phyloP scores from a whole-genome alignment of 2,888 invertebrate species.

The Drepana falcataria region DNA sequence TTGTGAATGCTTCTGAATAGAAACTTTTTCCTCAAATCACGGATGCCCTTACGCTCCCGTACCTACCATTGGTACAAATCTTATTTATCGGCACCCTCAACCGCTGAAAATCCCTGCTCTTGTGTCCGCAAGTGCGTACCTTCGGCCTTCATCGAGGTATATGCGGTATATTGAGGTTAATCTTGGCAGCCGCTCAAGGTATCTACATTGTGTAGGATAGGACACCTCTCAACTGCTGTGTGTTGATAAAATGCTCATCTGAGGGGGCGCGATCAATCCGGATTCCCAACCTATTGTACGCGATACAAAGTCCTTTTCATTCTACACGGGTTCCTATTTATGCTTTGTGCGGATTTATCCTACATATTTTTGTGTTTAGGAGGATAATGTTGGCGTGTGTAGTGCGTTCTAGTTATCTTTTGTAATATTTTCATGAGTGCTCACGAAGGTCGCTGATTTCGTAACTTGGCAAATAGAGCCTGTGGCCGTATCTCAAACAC shows the following conservation, averaged over 20 bases:
- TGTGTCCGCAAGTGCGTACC: background rate
- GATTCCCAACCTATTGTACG: constrained; percentile 31
- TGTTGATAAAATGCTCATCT: constrained; percentile 46
- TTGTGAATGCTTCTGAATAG: background rate
- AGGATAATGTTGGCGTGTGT: constrained; percentile 5
- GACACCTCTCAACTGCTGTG: constrained; percentile 39
- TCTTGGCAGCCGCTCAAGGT: constrained; percentile 30
- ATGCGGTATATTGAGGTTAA: constrained; percentile 27
- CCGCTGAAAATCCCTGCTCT: background rate
- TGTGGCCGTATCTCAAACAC: no score
- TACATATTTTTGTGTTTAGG: constrained; percentile 15
- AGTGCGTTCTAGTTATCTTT: background rate
- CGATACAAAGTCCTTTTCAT: constrained; percentile 37
- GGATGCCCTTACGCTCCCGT: background rate
- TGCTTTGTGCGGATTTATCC: constrained; percentile 27
- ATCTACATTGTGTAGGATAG: constrained; percentile 28
- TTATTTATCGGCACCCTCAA: background rate
- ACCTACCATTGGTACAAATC: background rate
- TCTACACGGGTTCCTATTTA: constrained; percentile 16
- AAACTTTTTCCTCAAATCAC: background rate
- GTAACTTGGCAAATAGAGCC: no score
- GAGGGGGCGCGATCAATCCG: constrained; percentile 41
- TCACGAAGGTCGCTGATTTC: no score
- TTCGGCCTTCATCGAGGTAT: background rate
- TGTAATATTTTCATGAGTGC: no score